phyloP scores from a whole-genome alignment of 2,113 vertebrate genomes.

The Nettapus auritus region DNA sequence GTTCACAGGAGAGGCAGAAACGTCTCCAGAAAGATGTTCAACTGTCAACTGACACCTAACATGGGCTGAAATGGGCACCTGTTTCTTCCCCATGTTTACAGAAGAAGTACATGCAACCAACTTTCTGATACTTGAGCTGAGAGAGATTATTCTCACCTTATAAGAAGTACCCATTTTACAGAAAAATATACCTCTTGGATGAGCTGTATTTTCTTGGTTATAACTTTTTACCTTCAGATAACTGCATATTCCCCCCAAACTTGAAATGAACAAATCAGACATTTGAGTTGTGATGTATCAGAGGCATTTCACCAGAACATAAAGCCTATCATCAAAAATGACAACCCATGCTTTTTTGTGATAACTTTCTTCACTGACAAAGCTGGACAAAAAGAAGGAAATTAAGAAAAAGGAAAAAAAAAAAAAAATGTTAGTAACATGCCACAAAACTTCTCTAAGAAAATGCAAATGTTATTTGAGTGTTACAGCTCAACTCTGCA shows the following conservation, averaged over 20 bases:
- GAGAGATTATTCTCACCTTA: background rate
- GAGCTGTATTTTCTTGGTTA: background rate
- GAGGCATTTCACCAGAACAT: background rate
- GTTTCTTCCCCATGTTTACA: background rate
- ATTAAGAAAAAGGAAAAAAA: background rate
- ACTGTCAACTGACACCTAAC: background rate
- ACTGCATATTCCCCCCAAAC: background rate
- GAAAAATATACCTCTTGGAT: background rate
- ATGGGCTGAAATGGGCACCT: background rate
- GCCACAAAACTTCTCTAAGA: background rate
- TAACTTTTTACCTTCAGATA: background rate
- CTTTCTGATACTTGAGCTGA: background rate
- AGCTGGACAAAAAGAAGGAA: background rate
- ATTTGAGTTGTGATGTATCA: background rate
- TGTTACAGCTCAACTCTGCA: background rate
- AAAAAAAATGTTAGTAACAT: background rate
- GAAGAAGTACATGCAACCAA: background rate
- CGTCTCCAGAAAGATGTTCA: background rate
- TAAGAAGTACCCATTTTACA: background rate
- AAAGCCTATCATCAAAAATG: background rate
- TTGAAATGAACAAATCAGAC: slow-evolving; percentile 13
- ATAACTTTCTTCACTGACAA: background rate
- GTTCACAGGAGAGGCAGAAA: background rate
- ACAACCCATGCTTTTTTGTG: background rate
- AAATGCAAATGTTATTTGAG: background rate